These are phyloP conservation scores for Ditula angustiorana DNA, from an alignment of 2,888 invertebrate genomes.

Conservation along the genomic window DNA sequence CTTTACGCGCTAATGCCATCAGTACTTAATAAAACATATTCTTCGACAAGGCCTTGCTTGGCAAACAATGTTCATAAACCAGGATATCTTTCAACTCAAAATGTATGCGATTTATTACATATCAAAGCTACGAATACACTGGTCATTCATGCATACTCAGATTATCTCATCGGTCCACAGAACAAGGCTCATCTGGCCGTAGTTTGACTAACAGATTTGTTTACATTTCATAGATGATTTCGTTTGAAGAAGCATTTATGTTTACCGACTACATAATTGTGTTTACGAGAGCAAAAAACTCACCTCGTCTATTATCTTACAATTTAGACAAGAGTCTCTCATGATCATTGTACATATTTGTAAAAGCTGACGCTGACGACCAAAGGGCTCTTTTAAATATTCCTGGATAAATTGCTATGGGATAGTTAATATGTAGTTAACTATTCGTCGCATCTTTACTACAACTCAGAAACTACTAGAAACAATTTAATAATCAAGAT, in stretches of 20 bases:
- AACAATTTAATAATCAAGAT: too few species aligned
- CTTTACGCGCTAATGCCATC: constrained; percentile 14
- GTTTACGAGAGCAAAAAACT: neutral
- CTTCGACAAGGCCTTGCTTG: constrained; percentile 16
- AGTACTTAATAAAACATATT: constrained; percentile 2
- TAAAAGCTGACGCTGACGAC: too few species aligned
- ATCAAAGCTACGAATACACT: neutral
- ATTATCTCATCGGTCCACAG: constrained; percentile 25
- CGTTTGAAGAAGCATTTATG: neutral
- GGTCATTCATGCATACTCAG: neutral
- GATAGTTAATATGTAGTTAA: too few species aligned
- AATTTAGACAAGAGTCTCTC: too few species aligned
- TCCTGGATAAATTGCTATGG: too few species aligned
- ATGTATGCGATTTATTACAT: neutral
- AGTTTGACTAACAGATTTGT: constrained; percentile 19
- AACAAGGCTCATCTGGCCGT: constrained; percentile 16
- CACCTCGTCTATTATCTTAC: too few species aligned
- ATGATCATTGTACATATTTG: too few species aligned
- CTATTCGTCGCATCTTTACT: too few species aligned
- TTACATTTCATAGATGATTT: neutral
- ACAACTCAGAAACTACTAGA: too few species aligned
- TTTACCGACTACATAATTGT: neutral
- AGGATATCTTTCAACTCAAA: neutral
- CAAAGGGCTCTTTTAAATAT: too few species aligned
- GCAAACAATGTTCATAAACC: constrained; percentile 13